These are phyloP conservation scores for Bombus cullumanus DNA, from an alignment of 1,140 invertebrate genomes.

Conservation along the genomic window DNA sequence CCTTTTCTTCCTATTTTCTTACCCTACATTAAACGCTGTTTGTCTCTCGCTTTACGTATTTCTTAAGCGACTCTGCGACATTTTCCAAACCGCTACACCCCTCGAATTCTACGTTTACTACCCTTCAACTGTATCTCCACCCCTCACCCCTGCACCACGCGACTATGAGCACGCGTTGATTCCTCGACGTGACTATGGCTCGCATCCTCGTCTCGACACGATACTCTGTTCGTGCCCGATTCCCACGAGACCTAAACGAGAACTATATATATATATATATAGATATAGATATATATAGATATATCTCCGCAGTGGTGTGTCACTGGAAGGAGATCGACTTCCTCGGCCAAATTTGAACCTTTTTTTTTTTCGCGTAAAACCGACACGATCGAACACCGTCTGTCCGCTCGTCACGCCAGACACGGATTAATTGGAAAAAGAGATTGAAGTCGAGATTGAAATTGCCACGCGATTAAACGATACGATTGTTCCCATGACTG, in stretches of 20 bases:
- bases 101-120: neutral
- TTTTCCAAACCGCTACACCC: neutral
- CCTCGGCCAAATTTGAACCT: neutral
- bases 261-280: neutral
- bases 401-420: neutral
- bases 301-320: neutral
- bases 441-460: neutral
- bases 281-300: no score
- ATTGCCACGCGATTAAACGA: slow-evolving; percentile 13
- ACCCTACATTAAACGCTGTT: slow-evolving; percentile 17
- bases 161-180: neutral
- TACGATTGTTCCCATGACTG: neutral
- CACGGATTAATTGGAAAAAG: slow-evolving; percentile 17
- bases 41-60: neutral
- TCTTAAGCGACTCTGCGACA: slow-evolving; percentile 7
- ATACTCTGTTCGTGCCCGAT: slow-evolving; percentile 44
- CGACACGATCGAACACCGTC: neutral
- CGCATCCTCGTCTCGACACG: slow-evolving; percentile 46
- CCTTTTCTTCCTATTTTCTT: slow-evolving; percentile 42
- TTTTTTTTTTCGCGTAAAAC: neutral
- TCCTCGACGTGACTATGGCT: slow-evolving; percentile 3
- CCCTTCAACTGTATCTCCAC: neutral
- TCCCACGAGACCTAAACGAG: slow-evolving; percentile 46
- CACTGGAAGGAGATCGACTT: neutral
- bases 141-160: no score